Conservation (phyloP, 2,888 invertebrate genomes). For the Agrotis segetum region DNA sequence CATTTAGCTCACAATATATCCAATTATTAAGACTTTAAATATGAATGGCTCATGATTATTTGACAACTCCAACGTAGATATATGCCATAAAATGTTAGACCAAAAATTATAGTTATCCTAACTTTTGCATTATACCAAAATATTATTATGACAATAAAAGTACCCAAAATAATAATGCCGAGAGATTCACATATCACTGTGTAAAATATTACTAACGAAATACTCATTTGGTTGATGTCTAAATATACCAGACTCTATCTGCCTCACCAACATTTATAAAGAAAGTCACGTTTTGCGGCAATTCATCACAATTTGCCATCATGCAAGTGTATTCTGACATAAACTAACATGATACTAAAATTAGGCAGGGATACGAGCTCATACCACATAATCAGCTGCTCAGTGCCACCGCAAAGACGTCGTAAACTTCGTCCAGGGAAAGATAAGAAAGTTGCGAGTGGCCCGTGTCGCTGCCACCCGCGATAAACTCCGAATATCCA, state of each 20-base stretch:
- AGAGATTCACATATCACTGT: no score
- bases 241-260: neutral
- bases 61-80: no score
- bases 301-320: constrained; percentile 33
- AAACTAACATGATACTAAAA: constrained; percentile 53
- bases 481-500: constrained; percentile 88
- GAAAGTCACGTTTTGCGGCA: neutral
- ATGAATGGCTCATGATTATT: no score
- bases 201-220: no score
- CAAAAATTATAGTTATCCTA: no score
- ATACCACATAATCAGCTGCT: constrained; percentile 74
- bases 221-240: neutral
- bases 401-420: constrained; percentile 73
- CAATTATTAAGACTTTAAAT: no score
- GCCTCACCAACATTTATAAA: neutral
- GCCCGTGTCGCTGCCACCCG: constrained; percentile 79
- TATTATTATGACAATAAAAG: no score
- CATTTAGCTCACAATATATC: no score
- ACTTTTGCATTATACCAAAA: no score
- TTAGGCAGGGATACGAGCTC: constrained; percentile 62
- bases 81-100: no score
- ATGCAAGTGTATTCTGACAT: constrained; percentile 31
- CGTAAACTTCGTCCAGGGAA: constrained; percentile 77
- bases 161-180: no score
- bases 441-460: constrained; percentile 84